Evolutionary conservation across 2,888 invertebrate species (phyloP), one percentile per base, ranked within the genome.

Genomic region (Tridacna gigas): DNA sequence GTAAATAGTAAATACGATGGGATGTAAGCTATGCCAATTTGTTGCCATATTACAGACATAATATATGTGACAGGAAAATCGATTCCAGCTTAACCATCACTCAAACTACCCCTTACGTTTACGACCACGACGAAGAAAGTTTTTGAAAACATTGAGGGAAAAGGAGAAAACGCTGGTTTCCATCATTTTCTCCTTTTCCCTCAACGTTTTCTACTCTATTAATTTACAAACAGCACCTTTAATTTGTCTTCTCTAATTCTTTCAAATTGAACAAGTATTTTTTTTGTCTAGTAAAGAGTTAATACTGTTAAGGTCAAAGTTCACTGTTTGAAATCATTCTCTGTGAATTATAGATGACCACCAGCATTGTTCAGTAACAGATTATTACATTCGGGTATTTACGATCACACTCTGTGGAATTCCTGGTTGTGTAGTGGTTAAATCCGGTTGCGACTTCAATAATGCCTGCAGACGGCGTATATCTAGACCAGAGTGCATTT

Each of bases 301-400:
- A 18, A 56, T 3, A 1, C n/a, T 56, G n/a, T n/a, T 56, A 9
- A 9, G 20, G 18, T 56, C 56, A 20, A 56, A 20, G 18, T 18
- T 9, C 56, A 18, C 20, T 9, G n/a, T 56, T 56, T 56, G 56
- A 56, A 56, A n/a, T 56, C 1, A 56, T 56, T 56, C 2, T 56
- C n/a, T n/a, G 56, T 56, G 56, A 56, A 56, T 56, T 56, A 56
- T 56, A 56, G n/a, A 56, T 56, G 56, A 56, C 56, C 56, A 5
- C 56, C 56, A 56, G 56, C 56, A 56, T 56, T 20, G 56, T 20
- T n/a, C 9, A 9, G n/a, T 56, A n/a, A 56, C 20, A 18, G 56
- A 20, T 2, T 5, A 56, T 56, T 56, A 37, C 7, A 37, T 37
- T 37, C 7, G 7, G 37, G 7, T 37, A 37, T 37, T 37, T 37